phyloP scores from a whole-genome alignment of 2,888 invertebrate species.

The Leptinotarsa rubiginosa region DNA sequence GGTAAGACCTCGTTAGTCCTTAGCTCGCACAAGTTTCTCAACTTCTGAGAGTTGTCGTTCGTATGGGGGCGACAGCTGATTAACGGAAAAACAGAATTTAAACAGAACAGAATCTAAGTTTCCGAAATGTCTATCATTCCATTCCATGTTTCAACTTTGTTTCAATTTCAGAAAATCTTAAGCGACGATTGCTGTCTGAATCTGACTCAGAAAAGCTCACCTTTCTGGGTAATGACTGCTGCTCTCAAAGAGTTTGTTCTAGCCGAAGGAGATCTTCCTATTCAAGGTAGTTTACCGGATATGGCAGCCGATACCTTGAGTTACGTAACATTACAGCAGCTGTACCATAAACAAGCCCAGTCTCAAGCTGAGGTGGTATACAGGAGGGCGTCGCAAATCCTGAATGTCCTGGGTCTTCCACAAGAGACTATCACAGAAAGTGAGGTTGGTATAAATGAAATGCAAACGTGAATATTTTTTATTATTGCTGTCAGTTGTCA shows the following conservation, averaged over 20 bases:
- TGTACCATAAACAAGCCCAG: conserved; percentile 86
- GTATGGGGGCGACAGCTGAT: too few species aligned
- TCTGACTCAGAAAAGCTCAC: conserved; percentile 80
- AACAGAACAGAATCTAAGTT: too few species aligned
- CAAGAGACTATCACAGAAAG: conserved; percentile 80
- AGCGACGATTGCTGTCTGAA: conserved; percentile 84
- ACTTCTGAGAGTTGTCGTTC: too few species aligned
- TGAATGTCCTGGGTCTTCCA: conserved; percentile 82
- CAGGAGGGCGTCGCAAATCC: conserved; percentile 82
- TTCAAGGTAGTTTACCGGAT: conserved; percentile 91
- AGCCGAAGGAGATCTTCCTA: conserved; percentile 85
- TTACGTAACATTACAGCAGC: conserved; percentile 89
- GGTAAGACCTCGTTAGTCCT: too few species aligned
- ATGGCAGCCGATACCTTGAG: conserved; percentile 96
- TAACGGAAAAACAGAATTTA: too few species aligned
- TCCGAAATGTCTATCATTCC: not conserved
- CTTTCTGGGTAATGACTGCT: conserved; percentile 94
- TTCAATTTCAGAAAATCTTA: conserved; percentile 69
- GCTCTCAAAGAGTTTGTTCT: conserved; percentile 86
- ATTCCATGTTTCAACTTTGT: not conserved
- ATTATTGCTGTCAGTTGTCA: too few species aligned
- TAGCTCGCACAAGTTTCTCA: too few species aligned
- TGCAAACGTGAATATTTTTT: too few species aligned
- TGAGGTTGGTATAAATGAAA: conserved; percentile 65
- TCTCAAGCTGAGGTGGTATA: conserved; percentile 85